Percentiles rank a stretch among this genome's conserved stretches.
These are phyloP conservation scores for Mus caroli DNA, from an alignment of 2,797 vertebrate genomes.

Conservation along the genomic window DNA sequence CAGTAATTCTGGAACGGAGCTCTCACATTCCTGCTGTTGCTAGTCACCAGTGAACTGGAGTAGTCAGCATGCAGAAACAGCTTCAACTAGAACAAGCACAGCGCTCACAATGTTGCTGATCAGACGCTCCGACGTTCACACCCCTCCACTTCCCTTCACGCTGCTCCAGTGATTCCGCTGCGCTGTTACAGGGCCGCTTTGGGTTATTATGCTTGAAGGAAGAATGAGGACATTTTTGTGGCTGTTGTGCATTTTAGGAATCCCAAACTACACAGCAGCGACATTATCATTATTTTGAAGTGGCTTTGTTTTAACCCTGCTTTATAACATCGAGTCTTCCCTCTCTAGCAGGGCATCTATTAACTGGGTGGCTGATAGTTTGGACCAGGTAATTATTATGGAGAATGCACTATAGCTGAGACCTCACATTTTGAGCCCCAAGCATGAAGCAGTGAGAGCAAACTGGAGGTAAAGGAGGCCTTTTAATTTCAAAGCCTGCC, in stretches of 20 bases:
- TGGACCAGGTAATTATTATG: neutral
- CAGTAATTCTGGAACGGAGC: slow-evolving; percentile 36
- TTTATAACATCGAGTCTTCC: neutral
- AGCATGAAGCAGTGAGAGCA: neutral
- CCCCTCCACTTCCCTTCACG: neutral
- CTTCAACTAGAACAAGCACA: neutral
- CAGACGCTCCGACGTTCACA: neutral
- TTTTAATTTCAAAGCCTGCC: neutral
- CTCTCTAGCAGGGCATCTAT: neutral
- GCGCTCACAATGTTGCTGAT: neutral
- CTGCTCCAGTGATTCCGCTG: neutral
- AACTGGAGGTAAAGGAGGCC: neutral
- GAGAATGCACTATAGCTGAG: neutral
- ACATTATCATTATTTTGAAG: neutral
- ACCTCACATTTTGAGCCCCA: neutral
- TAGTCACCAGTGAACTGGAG: slow-evolving; percentile 33
- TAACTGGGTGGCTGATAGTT: neutral
- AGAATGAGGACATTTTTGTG: slow-evolving; percentile 19
- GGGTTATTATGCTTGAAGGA: neutral
- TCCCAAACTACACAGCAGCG: neutral
- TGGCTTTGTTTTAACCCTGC: slow-evolving; percentile 20
- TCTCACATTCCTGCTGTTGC: slow-evolving; percentile 7
- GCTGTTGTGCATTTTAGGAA: neutral
- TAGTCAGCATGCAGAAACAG: neutral
- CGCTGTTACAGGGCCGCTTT: neutral